A percentile compares a stretch with the other conserved stretches of the same genome.
Conservation (phyloP, 2,113 vertebrate species). For the Passer montanus region DNA sequence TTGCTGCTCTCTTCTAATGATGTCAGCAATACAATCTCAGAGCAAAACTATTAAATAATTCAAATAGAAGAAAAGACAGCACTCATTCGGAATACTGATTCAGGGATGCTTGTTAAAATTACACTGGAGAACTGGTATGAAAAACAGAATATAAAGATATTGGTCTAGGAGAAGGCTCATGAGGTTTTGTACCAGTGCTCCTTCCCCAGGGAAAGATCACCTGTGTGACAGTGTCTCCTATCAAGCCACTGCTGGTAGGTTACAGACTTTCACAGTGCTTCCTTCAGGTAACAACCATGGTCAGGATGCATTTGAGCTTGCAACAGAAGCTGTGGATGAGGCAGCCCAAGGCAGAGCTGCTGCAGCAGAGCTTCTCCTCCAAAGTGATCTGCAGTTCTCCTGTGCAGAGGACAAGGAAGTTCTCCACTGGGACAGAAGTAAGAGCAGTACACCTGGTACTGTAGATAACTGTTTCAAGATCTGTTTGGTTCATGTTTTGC, state of each 20-base stretch:
- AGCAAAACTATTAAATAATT: background rate
- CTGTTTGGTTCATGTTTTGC: background rate
- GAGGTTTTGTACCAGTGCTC: background rate
- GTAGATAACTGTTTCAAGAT: background rate
- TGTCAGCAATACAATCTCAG: background rate
- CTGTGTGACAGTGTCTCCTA: background rate
- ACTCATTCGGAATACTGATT: background rate
- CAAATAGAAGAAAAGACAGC: background rate
- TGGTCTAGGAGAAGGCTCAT: background rate
- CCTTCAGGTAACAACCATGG: accelerated
- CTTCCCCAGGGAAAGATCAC: background rate
- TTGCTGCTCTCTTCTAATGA: background rate
- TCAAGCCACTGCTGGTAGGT: background rate
- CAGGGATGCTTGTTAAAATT: background rate
- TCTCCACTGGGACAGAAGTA: background rate
- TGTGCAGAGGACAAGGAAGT: background rate
- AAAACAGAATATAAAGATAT: background rate
- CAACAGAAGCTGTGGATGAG: background rate
- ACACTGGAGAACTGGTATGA: background rate
- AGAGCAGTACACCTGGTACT: background rate
- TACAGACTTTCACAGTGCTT: background rate
- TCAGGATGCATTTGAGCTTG: background rate
- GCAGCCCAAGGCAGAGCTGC: background rate
- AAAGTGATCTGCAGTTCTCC: background rate
- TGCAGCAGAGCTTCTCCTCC: background rate